Evolutionary conservation across 1,140 invertebrate species (phyloP).

Genomic region (Orussus abietinus): DNA sequence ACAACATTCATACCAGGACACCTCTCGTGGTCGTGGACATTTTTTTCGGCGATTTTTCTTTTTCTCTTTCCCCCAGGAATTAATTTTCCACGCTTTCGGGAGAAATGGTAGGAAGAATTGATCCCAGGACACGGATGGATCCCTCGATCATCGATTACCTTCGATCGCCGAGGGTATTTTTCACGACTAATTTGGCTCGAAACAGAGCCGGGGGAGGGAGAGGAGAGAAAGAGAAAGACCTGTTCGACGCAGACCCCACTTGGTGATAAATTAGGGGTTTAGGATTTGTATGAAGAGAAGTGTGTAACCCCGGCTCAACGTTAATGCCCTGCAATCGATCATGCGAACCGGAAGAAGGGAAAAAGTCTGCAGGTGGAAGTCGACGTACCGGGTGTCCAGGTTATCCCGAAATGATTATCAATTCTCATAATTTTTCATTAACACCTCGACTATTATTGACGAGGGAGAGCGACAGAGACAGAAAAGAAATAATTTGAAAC

Average conservation of each 20-base stretch:
- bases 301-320: constrained; percentile 49
- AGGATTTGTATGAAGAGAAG: constrained; percentile 52
- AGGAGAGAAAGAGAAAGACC: constrained; percentile 27
- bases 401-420: too few species aligned
- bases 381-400: too few species aligned
- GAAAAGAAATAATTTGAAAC: too few species aligned
- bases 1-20: too few species aligned
- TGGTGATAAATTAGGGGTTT: constrained; percentile 48
- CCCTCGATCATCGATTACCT: too few species aligned
- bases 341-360: constrained; percentile 29
- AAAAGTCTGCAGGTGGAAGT: too few species aligned
- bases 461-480: too few species aligned
- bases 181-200: constrained; percentile 31
- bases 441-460: too few species aligned
- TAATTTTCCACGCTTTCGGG: constrained; percentile 12
- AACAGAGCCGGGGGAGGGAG: constrained; percentile 1
- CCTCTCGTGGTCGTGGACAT: too few species aligned
- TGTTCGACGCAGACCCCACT: constrained; percentile 38
- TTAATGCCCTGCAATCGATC: constrained; percentile 47
- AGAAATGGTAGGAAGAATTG: constrained; percentile 10
- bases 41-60: constrained; percentile 14
- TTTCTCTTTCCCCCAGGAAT: constrained; percentile 5
- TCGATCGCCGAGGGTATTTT: constrained; percentile 20
- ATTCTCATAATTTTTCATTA: too few species aligned
- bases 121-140: too few species aligned